Evolutionary conservation across 1,140 invertebrate species (phyloP).

Genomic region (Platyscapa corneri): DNA sequence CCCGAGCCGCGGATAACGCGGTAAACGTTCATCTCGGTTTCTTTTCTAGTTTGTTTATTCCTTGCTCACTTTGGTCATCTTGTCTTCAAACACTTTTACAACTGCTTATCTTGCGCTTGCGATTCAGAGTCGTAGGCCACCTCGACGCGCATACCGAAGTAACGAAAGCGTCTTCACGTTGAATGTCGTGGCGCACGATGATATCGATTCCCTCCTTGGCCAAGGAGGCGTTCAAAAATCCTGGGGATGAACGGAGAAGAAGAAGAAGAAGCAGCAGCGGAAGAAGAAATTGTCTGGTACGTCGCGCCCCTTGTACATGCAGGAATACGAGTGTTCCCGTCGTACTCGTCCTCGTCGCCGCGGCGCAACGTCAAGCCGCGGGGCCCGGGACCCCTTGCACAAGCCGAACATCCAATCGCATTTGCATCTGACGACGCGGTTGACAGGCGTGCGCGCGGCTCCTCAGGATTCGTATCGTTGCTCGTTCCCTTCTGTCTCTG

Average conservation of each 20-base stretch:
- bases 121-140: neutral
- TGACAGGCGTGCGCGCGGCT: slow-evolving; percentile 39
- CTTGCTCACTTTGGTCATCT: neutral
- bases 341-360: neutral
- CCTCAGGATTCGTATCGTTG: slow-evolving; percentile 27
- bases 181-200: neutral
- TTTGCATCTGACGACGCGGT: slow-evolving; percentile 48
- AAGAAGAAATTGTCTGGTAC: neutral
- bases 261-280: neutral
- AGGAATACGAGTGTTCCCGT: slow-evolving; percentile 42
- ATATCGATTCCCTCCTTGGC: slow-evolving; percentile 27
- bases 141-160: neutral
- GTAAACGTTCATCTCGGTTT: neutral
- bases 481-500: neutral
- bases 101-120: neutral
- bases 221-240: slow-evolving; percentile 10
- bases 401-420: slow-evolving; percentile 42
- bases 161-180: neutral
- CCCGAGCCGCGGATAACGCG: neutral
- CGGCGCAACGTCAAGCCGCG: neutral
- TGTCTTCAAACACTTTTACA: neutral
- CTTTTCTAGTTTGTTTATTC: neutral
- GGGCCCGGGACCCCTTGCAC: neutral
- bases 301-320: slow-evolving; percentile 10
- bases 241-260: neutral